A percentile compares a stretch with the other conserved stretches of the same genome.
phyloP scores from a whole-genome alignment of 2,113 vertebrate genomes.

The Rhizomys pruinosus region DNA sequence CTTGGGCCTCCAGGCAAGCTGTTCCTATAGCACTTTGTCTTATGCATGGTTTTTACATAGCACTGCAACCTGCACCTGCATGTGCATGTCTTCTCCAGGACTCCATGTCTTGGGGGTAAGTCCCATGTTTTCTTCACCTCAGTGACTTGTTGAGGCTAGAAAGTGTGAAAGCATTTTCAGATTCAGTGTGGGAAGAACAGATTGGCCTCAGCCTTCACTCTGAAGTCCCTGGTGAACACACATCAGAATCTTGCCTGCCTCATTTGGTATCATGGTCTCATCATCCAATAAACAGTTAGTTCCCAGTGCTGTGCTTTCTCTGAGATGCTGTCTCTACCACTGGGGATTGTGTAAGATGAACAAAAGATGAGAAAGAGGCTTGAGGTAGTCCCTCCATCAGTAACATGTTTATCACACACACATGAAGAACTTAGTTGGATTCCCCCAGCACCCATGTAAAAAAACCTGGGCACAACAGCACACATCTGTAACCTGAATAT shows the following conservation, averaged over 20 bases:
- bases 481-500: not conserved
- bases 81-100: not conserved
- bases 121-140: not conserved
- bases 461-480: not conserved
- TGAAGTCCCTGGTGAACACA: conserved; percentile 2
- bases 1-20: not conserved
- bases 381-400: not conserved
- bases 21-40: not conserved
- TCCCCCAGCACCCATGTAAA: not conserved
- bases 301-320: not conserved
- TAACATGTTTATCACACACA: not conserved
- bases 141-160: not conserved
- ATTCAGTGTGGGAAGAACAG: not conserved
- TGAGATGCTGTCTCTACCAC: not conserved
- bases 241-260: not conserved
- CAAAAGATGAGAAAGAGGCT: not conserved
- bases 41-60: not conserved
- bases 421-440: not conserved
- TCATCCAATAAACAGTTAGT: not conserved
- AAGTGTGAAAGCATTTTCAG: conserved; percentile 16
- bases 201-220: not conserved
- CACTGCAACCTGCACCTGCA: no score
- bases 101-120: not conserved
- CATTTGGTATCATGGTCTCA: not conserved
- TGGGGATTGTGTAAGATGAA: not conserved